Percentiles rank a stretch among this genome's conserved stretches.
These are phyloP conservation scores for Lomographa bimaculata DNA, from an alignment of 2,888 invertebrate species.

Conservation along the genomic window DNA sequence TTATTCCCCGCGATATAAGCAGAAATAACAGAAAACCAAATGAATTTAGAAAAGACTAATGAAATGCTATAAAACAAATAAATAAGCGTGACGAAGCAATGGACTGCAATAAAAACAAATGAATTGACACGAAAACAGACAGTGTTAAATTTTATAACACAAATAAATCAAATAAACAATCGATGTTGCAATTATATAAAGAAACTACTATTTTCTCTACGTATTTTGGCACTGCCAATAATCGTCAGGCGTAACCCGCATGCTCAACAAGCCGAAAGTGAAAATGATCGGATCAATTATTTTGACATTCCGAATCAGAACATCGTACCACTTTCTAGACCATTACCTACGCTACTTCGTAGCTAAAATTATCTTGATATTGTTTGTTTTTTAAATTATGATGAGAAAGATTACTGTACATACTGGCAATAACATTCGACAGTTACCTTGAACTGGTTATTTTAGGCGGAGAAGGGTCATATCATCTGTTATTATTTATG, in stretches of 20 bases:
- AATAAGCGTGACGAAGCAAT: too few species aligned
- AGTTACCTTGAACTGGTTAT: constrained; percentile 8
- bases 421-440: constrained; percentile 1
- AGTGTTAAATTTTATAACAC: too few species aligned
- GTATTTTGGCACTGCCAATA: too few species aligned
- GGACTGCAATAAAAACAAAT: too few species aligned
- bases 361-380: constrained; percentile 10
- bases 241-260: constrained; percentile 23
- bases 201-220: too few species aligned
- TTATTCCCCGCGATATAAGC: too few species aligned
- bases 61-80: too few species aligned
- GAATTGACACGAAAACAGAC: too few species aligned
- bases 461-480: constrained; percentile 2
- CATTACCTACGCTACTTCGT: constrained; percentile 16
- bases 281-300: constrained; percentile 25
- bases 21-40: too few species aligned
- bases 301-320: constrained; percentile 23
- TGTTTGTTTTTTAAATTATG: constrained; percentile 8
- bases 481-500: constrained; percentile 13
- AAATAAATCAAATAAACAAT: too few species aligned
- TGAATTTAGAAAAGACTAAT: too few species aligned
- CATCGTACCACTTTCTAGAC: constrained; percentile 30
- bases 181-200: too few species aligned
- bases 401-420: constrained; percentile 6
- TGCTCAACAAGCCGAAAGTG: constrained; percentile 27